These are phyloP conservation scores for Bovichtus variegatus DNA, from an alignment of 2,797 vertebrate species.

Conservation along the genomic window DNA sequence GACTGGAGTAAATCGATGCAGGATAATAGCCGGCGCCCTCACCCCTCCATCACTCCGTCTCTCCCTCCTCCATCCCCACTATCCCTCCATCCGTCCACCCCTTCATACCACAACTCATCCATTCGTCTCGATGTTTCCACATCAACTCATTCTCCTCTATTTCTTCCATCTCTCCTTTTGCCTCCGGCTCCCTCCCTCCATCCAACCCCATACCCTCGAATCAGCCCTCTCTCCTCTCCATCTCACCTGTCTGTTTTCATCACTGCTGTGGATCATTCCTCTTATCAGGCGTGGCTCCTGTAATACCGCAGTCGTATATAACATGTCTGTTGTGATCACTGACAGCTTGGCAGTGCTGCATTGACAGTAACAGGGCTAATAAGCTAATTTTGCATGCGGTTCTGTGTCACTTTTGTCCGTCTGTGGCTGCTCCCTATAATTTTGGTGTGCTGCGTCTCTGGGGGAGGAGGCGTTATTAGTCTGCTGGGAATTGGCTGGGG, in stretches of 20 bases:
- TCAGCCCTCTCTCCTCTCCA: slow-evolving; percentile 41
- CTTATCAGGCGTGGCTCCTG: slow-evolving; percentile 58
- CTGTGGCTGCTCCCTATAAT: slow-evolving; percentile 74
- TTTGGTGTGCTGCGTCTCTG: slow-evolving; percentile 63
- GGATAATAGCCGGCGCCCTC: slow-evolving; percentile 78
- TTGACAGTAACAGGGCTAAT: slow-evolving; percentile 74
- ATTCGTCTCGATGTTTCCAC: slow-evolving; percentile 22
- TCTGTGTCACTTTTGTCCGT: slow-evolving; percentile 67
- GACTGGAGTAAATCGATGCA: slow-evolving; percentile 83
- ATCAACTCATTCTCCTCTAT: not conserved
- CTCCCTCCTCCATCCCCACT: slow-evolving; percentile 41
- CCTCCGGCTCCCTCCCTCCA: slow-evolving; percentile 1
- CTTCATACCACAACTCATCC: slow-evolving; percentile 28
- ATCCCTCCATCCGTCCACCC: slow-evolving; percentile 23
- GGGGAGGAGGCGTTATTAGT: slow-evolving; percentile 68
- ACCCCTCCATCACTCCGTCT: slow-evolving; percentile 53
- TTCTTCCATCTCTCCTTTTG: slow-evolving; percentile 3
- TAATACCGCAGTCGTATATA: slow-evolving; percentile 61
- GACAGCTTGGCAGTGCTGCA: slow-evolving; percentile 66
- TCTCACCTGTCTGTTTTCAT: slow-evolving; percentile 75
- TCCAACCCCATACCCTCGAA: slow-evolving; percentile 26
- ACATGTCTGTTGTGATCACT: slow-evolving; percentile 79
- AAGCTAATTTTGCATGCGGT: slow-evolving; percentile 74
- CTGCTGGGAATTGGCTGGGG: slow-evolving; percentile 63
- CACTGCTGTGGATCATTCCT: slow-evolving; percentile 65